Conservation (phyloP, 2,888 invertebrate species). For the Pseudolycoriella hygida region DNA sequence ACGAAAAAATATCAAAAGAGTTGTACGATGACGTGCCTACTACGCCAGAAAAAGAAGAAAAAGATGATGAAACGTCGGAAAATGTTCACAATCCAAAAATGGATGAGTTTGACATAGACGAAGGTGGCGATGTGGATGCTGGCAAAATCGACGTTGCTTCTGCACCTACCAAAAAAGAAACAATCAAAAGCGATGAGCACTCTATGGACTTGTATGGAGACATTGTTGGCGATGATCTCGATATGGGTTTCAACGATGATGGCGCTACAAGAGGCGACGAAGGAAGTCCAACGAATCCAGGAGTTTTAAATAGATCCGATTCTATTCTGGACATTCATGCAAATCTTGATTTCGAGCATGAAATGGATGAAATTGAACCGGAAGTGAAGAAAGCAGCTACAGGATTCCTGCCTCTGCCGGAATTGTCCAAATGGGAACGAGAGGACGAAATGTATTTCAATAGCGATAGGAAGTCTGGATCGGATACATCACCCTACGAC, state of each 20-base stretch:
- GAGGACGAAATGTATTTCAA: constrained; percentile 38
- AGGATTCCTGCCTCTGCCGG: constrained; percentile 49
- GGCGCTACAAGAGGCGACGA: constrained; percentile 1
- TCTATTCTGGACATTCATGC: constrained; percentile 19
- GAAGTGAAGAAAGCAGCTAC: constrained; percentile 7
- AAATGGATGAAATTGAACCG: constrained; percentile 14
- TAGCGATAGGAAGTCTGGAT: constrained; percentile 16
- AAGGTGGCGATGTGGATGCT: background rate
- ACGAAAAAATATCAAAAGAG: background rate
- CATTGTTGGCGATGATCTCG: constrained; percentile 9
- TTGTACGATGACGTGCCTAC: background rate
- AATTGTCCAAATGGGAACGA: constrained; percentile 78
- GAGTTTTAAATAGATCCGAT: constrained; percentile 19
- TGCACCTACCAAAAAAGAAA: background rate
- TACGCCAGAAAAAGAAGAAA: background rate
- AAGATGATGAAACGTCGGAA: background rate
- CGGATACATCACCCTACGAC: constrained; percentile 18
- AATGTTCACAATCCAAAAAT: background rate
- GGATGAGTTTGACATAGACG: background rate
- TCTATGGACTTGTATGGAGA: constrained; percentile 12
- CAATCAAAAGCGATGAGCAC: background rate
- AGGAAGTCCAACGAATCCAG: constrained; percentile 8
- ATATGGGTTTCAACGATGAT: constrained; percentile 9
- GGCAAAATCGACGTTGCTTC: background rate
- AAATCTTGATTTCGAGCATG: constrained; percentile 19